Percentiles rank a stretch among this genome's conserved stretches.
Evolutionary conservation across 2,888 invertebrate species (phyloP).

Genomic region (Aromia moschata): DNA sequence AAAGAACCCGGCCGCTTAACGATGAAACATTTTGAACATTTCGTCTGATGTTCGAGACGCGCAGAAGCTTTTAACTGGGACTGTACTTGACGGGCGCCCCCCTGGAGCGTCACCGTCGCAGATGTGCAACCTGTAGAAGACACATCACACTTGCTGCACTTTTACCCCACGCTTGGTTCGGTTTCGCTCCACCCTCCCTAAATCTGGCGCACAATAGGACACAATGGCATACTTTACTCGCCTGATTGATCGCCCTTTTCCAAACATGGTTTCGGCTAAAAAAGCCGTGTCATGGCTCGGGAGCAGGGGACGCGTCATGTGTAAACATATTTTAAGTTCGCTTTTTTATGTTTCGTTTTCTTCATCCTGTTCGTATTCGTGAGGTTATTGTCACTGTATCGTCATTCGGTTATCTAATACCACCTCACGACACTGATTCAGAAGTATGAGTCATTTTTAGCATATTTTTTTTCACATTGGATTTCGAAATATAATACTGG

Average conservation of each 20-base stretch:
- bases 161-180: constrained; percentile 35
- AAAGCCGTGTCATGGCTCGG: constrained; percentile 15
- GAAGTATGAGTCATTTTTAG: no score
- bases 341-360: not conserved
- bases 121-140: constrained; percentile 52
- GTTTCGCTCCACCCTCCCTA: constrained; percentile 34
- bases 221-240: constrained; percentile 38
- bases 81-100: constrained; percentile 36
- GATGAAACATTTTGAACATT: constrained; percentile 1
- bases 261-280: constrained; percentile 10
- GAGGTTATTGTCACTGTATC: no score
- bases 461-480: no score
- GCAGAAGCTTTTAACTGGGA: constrained; percentile 10
- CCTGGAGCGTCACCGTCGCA: constrained; percentile 40
- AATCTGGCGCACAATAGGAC: constrained; percentile 36
- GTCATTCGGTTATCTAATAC: no score
- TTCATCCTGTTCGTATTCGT: no score
- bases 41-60: not conserved
- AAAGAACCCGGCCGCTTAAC: no score
- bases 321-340: constrained; percentile 4
- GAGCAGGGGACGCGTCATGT: constrained; percentile 1
- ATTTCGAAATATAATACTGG: no score
- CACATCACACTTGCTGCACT: constrained; percentile 48
- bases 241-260: constrained; percentile 34
- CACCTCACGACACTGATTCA: no score